phyloP scores from a whole-genome alignment of 2,797 vertebrate species.

The Periparus ater region DNA sequence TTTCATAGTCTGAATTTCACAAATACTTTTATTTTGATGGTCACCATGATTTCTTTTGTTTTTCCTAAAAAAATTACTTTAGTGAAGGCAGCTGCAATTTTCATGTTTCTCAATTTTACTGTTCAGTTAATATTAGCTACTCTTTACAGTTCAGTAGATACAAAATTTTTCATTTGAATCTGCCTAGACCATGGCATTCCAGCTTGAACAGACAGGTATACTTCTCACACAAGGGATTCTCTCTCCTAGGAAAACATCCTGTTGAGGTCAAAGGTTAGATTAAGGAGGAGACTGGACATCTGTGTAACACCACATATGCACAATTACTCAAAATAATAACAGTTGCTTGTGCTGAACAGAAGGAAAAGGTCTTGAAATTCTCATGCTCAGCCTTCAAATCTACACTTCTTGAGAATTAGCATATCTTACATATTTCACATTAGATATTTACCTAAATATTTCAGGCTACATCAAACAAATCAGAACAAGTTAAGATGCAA shows the following conservation, averaged over 20 bases:
- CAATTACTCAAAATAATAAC: constrained; percentile 8
- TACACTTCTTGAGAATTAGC: not conserved
- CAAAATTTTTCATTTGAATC: not conserved
- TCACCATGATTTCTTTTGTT: not conserved
- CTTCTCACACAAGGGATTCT: constrained; percentile 10
- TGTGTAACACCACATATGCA: constrained; percentile 10
- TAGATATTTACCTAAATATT: not conserved
- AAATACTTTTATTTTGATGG: not conserved
- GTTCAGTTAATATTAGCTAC: not conserved
- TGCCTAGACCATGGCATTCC: not conserved
- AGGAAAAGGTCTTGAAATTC: not conserved
- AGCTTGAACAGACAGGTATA: constrained; percentile 3
- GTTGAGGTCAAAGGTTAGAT: constrained; percentile 41
- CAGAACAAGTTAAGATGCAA: not conserved
- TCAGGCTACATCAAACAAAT: not conserved
- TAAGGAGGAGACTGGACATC: constrained; percentile 19
- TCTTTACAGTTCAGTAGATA: not conserved
- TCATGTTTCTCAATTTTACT: not conserved
- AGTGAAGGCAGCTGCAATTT: not conserved
- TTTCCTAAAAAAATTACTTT: not conserved
- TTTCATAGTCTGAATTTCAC: not conserved
- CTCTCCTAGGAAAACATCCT: constrained; percentile 24
- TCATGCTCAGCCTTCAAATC: not conserved
- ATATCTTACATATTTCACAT: not conserved
- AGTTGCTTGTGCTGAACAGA: not conserved